A percentile compares a stretch with the other conserved stretches of the same genome.
Conservation (phyloP, 2,888 invertebrate species). For the Cryptus viduatorius region DNA sequence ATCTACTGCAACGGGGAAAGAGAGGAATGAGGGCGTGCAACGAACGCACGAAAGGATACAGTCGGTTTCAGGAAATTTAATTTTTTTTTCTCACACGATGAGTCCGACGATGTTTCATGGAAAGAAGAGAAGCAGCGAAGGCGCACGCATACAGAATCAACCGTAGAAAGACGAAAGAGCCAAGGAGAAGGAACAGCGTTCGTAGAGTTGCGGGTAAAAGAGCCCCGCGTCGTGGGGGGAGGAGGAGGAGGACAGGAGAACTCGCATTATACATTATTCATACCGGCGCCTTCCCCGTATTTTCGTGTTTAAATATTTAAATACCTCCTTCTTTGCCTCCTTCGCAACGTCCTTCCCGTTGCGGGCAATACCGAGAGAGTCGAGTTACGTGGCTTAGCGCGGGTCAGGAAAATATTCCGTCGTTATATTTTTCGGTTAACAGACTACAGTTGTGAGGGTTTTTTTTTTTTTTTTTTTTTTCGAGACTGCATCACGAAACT, state of each 20-base stretch:
- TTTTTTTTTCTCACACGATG: slow-evolving; percentile 27
- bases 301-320: slow-evolving; percentile 85
- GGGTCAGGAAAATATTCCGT: slow-evolving; percentile 81
- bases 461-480: not conserved
- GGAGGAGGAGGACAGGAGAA: slow-evolving; percentile 9
- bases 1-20: slow-evolving; percentile 8
- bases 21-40: slow-evolving; percentile 57
- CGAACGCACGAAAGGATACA: slow-evolving; percentile 40
- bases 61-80: slow-evolving; percentile 27
- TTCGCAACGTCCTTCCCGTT: slow-evolving; percentile 48
- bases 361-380: slow-evolving; percentile 49
- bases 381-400: slow-evolving; percentile 56
- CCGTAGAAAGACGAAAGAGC: slow-evolving; percentile 47
- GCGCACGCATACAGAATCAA: slow-evolving; percentile 35
- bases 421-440: slow-evolving; percentile 73
- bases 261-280: slow-evolving; percentile 83
- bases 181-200: slow-evolving; percentile 30
- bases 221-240: slow-evolving; percentile 18
- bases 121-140: slow-evolving; percentile 37
- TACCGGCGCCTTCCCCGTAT: slow-evolving; percentile 81
- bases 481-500: slow-evolving; percentile 62
- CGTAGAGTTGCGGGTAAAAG: slow-evolving; percentile 35
- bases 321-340: slow-evolving; percentile 77
- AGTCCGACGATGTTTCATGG: slow-evolving; percentile 55
- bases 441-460: slow-evolving; percentile 40